A percentile compares a stretch with the other conserved stretches of the same genome.
Evolutionary conservation across 2,888 invertebrate species (phyloP).

Genomic region (Chalcis sispes): DNA sequence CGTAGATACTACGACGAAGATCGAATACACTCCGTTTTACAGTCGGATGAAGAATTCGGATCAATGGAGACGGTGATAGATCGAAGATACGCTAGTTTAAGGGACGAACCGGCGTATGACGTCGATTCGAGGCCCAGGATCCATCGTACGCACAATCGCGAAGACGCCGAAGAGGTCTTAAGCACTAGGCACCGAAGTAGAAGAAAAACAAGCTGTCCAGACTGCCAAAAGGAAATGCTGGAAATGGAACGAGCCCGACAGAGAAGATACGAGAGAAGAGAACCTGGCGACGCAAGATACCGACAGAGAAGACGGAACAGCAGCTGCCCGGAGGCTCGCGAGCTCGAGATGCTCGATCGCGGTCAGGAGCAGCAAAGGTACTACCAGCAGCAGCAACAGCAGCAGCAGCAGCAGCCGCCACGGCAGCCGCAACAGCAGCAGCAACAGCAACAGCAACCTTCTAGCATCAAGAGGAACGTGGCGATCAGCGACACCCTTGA

Average conservation of each 20-base stretch:
- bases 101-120: background rate
- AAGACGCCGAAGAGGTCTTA: background rate
- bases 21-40: slow-evolving; percentile 59
- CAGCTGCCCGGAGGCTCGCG: slow-evolving; percentile 72
- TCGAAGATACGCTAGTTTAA: slow-evolving; percentile 11
- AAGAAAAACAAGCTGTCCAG: slow-evolving; percentile 69
- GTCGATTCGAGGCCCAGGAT: background rate
- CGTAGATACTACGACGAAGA: slow-evolving; percentile 46
- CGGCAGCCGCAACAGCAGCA: slow-evolving; percentile 64
- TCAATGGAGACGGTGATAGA: slow-evolving; percentile 71
- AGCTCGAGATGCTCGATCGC: slow-evolving; percentile 70
- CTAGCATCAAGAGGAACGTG: slow-evolving; percentile 75
- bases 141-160: slow-evolving; percentile 19
- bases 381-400: slow-evolving; percentile 66
- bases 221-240: slow-evolving; percentile 65
- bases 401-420: no score
- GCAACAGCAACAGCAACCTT: slow-evolving; percentile 67
- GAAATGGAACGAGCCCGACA: slow-evolving; percentile 54
- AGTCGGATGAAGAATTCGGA: slow-evolving; percentile 73
- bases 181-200: slow-evolving; percentile 51
- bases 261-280: slow-evolving; percentile 45
- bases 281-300: background rate
- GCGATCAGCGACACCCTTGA: slow-evolving; percentile 76
- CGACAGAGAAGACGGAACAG: slow-evolving; percentile 68
- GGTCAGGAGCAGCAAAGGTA: slow-evolving; percentile 67